Conservation (phyloP, 2,797 vertebrate genomes). For the Centroberyx gerrardi region DNA sequence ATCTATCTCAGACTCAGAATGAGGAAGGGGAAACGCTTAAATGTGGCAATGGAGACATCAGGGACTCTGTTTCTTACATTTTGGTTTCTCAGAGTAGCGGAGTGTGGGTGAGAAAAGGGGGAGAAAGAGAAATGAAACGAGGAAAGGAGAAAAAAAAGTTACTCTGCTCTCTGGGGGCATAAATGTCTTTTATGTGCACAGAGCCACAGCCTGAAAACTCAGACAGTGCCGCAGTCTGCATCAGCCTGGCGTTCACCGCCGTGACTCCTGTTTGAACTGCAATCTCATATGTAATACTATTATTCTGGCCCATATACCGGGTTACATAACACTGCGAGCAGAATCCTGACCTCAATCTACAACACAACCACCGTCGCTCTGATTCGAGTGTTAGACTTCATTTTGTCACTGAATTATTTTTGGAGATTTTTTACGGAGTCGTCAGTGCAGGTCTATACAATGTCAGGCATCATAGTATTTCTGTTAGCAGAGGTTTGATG, state of each 20-base stretch:
- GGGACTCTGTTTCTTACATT: background rate
- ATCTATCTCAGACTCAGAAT: slow-evolving; percentile 28
- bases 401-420: slow-evolving; percentile 23
- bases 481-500: background rate
- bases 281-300: slow-evolving; percentile 75
- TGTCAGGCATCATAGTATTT: background rate
- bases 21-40: slow-evolving; percentile 57
- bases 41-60: slow-evolving; percentile 32
- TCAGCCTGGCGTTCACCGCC: slow-evolving; percentile 58
- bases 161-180: slow-evolving; percentile 57
- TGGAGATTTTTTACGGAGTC: slow-evolving; percentile 14
- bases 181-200: slow-evolving; percentile 63
- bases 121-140: slow-evolving; percentile 59
- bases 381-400: slow-evolving; percentile 48
- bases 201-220: slow-evolving; percentile 67
- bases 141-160: slow-evolving; percentile 53
- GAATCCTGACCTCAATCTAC: slow-evolving; percentile 80
- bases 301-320: slow-evolving; percentile 78
- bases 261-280: slow-evolving; percentile 74
- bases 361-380: slow-evolving; percentile 59
- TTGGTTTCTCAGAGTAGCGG: slow-evolving; percentile 1
- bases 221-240: slow-evolving; percentile 74
- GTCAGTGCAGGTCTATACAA: background rate
- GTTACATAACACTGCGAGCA: slow-evolving; percentile 73
- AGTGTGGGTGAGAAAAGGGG: slow-evolving; percentile 31